Base-by-base conservation (phyloP, 1,140 invertebrate genomes). In the Acromyrmex heyeri region DNA sequence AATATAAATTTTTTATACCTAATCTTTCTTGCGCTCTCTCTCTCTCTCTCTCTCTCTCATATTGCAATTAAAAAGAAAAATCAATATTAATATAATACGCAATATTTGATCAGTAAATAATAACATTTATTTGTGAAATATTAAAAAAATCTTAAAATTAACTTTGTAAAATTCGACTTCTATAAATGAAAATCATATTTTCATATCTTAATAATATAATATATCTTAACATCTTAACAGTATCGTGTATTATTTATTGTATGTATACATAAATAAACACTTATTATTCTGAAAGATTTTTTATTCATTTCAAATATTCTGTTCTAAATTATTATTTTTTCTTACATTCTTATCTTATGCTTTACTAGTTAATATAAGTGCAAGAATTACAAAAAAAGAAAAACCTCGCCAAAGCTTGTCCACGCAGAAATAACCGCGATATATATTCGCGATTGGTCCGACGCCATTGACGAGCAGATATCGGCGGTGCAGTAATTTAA, bases 401-500 rank as follows among this genome's bases (percentile, higher is more conserved):
- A 14, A 8, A 10, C 8, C 14, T 10, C 12, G 10, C 1, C 12
- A 10, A 21, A 24, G 10, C 4, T 44, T 27, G 21, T 27, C 16
- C 34, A 18, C 21, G 4, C 38, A 16, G 44, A 27, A 70, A 55
- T n/a, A 0, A 70, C 18, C 30, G n/a, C 67, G 79, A 57, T 48
- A 75, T 24, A 44, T 30, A 65, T 81, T 86, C 38, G 53, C 53
- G 16, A 86, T 61, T 27, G 76, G 55, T 90, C 73, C 90, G 87
- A 90, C 90, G 90, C 90, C 89, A 86, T 82, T 91, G 86, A 79
- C 75, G 59, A 87, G 88, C 91, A 93, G 94, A 95, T 94, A 95
- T 94, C 92, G 92, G 90, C 92, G 92, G 92, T 92, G 92, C 91
- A 92, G 94, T 95, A 95, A 95, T 95, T 95, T 95, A 95, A 95